Evolutionary conservation across 92 coral and sea anemone species (phyloP), one percentile per base, ranked within the genome.

Genomic region (Epizoanthus scotinus): DNA sequence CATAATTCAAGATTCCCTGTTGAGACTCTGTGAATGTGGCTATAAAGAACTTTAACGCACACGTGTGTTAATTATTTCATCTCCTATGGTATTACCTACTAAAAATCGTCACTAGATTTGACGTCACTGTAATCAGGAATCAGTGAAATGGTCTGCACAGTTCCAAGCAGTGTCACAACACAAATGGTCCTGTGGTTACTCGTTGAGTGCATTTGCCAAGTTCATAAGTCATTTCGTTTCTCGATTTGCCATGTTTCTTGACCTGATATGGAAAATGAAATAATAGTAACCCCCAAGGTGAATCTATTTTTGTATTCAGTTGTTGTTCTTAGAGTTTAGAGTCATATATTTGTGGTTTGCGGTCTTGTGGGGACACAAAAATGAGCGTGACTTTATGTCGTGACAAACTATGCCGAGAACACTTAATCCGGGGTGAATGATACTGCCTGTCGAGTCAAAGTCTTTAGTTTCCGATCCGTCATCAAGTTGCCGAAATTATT

Each of bases 381-480:
- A 59, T 34, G 34, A 56, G 44, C 81, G 67, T 75, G 81, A 75
- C 81, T n/a, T 1, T n/a, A 21, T 36, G 42, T 75, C 81, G 81
- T 75, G 81, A 75, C 81, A 75, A 34, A 13, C 29, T 29, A 54
- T 56, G 66, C 79, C 65, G 79, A 36, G 58, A 67, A 59, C 36
- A 75, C 26, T 60, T 75, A 75, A 75, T 75, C 68, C 40, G 57
- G 55, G 40, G 7, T 59, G 57, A 75, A 36, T 36, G 81, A 38
- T 75, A 42, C 68, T 58, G 52, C 52, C 52, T 44, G 52, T 44
- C 52, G 52, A 44, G 52, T 44, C 52, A 44, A 44, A 44, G 52
- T 15, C 65, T 75, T 75, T 22, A 15, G 67, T 59, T 60, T 75
- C 81, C 67, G 54, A 75, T 75, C 81, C 63, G 56, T 75, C 81